These are phyloP conservation scores for Metacarcinus magister DNA, from an alignment of 2,888 invertebrate genomes.

Conservation along the genomic window DNA sequence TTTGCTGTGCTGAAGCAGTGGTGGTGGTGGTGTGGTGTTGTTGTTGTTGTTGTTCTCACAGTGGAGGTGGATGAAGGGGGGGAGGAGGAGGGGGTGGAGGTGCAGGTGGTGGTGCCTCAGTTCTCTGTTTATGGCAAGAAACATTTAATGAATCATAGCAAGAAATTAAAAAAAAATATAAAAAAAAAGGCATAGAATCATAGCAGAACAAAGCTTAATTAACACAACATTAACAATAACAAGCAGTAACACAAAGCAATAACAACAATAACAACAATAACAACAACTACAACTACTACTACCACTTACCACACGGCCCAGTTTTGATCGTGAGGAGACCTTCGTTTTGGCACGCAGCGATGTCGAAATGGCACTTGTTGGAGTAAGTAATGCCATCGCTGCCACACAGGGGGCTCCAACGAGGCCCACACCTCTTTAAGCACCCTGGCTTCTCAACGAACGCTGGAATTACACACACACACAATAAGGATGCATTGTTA, in stretches of 20 bases:
- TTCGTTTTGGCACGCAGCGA: neutral
- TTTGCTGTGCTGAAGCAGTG: neutral
- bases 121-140: neutral
- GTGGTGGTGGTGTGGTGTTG: constrained; percentile 28
- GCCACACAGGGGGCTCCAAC: constrained; percentile 35
- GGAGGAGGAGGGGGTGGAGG: neutral
- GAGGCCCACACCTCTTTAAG: neutral
- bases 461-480: neutral
- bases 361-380: constrained; percentile 10
- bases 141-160: neutral
- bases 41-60: neutral
- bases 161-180: neutral
- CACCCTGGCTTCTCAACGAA: constrained; percentile 10
- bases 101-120: neutral
- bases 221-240: neutral
- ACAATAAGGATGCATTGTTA: too few species aligned
- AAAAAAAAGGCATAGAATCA: too few species aligned
- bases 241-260: neutral
- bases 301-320: constrained; percentile 37
- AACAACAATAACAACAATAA: neutral
- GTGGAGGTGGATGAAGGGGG: neutral
- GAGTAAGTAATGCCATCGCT: constrained; percentile 51
- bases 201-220: neutral
- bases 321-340: neutral
- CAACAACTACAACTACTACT: neutral